These are phyloP conservation scores for Drosophila busckii DNA, from an alignment of 1,140 invertebrate genomes.

Conservation along the genomic window DNA sequence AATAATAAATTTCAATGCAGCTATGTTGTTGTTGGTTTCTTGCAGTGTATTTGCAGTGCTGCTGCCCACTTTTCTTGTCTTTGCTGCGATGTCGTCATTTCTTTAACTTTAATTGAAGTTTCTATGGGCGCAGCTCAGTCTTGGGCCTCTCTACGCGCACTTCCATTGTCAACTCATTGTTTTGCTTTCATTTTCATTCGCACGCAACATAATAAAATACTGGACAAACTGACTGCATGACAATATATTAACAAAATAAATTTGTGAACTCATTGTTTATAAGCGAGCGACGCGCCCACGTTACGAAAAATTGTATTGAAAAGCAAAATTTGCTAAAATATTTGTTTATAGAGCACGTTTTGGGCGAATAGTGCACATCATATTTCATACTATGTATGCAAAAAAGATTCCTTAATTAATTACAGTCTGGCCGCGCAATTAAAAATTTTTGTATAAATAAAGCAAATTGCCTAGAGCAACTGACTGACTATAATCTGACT, in stretches of 20 bases:
- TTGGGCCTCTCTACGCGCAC: conserved; percentile 3
- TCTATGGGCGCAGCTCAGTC: no score
- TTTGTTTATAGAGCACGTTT: no score
- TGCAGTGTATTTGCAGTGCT: no score
- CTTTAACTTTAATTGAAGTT: conserved; percentile 32
- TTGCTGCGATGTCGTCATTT: conserved; percentile 32
- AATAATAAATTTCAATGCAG: no score
- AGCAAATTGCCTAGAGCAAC: conserved; percentile 25
- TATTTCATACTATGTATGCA: conserved; percentile 10
- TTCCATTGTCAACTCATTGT: conserved; percentile 12
- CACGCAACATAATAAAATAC: conserved; percentile 24
- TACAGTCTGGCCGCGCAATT: not conserved
- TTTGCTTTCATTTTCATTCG: conserved; percentile 2
- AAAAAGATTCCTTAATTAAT: conserved; percentile 37
- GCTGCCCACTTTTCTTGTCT: not conserved
- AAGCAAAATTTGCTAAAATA: not conserved
- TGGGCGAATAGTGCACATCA: no score
- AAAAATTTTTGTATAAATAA: conserved; percentile 24
- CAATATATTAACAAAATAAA: conserved; percentile 10
- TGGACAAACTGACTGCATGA: conserved; percentile 15
- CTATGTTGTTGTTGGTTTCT: no score
- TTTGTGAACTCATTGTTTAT: conserved; percentile 22
- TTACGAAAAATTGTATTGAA: conserved; percentile 12
- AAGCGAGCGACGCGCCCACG: conserved; percentile 11
- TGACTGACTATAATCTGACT: conserved; percentile 19